Base-by-base conservation (phyloP, 2,797 vertebrate genomes). In the Syngnathus rostellatus region DNA sequence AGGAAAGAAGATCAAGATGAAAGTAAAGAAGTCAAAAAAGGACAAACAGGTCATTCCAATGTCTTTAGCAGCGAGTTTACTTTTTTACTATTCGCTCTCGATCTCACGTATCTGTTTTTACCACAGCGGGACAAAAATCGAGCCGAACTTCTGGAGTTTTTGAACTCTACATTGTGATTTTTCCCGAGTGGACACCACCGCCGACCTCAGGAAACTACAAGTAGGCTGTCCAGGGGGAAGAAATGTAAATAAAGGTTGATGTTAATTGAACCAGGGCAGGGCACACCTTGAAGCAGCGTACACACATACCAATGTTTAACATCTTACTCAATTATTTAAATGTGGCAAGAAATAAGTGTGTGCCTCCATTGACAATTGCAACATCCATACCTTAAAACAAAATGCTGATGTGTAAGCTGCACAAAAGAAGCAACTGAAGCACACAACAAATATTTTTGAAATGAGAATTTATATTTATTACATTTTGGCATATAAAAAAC, bases 1-100 rank as follows among this genome's bases (percentile, higher is more conserved):
- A 43, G 95, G 95, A 80, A 95, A 94, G 87, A 96, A 94, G 85
- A 97, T 97, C 61, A 95, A 96, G 84, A 94, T 97, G 95, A 96
- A 93, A 85, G 92, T 97, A 72, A 97, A 96, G 85, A 97, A 97
- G 79, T 93, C 93, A 66, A 96, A 94, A 84, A 92, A 93, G 76
- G 95, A 96, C 83, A 95, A 96, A 83, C 93, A 95, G 93, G 94
- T 95, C 86, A 86, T 76, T 11, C 65, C 31, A 31, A 0, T 23
- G 19, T 12, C 14, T n/a, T 55, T 39, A n/a, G 2, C 17, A 46
- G 2, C 63, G 6, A 9, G 14, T 12, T 39, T 12, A 67, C 64
- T 54, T 51, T 57, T 7, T 66, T 57, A 5, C 37, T n/a, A n/a
- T 68, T 53, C 50, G 0, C 14, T 14, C 41, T 50, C 1, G 0